Conservation (phyloP, 1,140 invertebrate genomes). For the Pantala flavescens region DNA sequence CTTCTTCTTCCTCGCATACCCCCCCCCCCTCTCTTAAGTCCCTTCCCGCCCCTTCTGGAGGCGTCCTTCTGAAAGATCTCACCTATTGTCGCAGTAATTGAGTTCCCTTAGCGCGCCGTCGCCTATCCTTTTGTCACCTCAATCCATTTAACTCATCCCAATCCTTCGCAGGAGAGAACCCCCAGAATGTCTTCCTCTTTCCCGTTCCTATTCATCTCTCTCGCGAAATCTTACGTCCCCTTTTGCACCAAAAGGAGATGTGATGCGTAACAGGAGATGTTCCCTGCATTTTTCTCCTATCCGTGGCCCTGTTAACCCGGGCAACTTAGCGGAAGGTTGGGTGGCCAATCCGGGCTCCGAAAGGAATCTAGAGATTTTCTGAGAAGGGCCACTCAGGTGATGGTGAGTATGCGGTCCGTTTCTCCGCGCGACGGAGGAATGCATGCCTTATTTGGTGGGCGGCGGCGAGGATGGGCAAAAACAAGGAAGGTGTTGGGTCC, state of each 20-base stretch:
- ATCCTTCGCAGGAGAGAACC: background rate
- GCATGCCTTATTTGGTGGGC: too few species aligned
- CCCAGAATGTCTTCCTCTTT: background rate
- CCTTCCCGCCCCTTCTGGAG: background rate
- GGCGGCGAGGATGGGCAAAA: too few species aligned
- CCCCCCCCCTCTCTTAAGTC: background rate
- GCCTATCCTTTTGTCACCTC: background rate
- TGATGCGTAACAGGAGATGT: too few species aligned
- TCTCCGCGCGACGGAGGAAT: too few species aligned
- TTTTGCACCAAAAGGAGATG: background rate
- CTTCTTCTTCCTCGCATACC: background rate
- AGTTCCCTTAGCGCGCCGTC: background rate
- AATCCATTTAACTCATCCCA: slow-evolving; percentile 1
- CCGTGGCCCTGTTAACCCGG: too few species aligned
- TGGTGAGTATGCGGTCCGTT: too few species aligned
- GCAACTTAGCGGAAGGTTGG: too few species aligned
- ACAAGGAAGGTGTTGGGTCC: too few species aligned
- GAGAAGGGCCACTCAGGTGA: too few species aligned
- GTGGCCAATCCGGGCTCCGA: too few species aligned
- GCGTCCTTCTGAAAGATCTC: slow-evolving; percentile 4
- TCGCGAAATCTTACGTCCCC: background rate
- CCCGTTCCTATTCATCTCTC: background rate
- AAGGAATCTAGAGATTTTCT: too few species aligned
- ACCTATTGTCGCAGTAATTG: slow-evolving; percentile 5
- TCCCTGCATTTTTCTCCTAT: too few species aligned